A percentile compares a stretch with the other conserved stretches of the same genome.
These are phyloP conservation scores for Manis javanica DNA, from an alignment of 2,797 vertebrate genomes.

Conservation along the genomic window DNA sequence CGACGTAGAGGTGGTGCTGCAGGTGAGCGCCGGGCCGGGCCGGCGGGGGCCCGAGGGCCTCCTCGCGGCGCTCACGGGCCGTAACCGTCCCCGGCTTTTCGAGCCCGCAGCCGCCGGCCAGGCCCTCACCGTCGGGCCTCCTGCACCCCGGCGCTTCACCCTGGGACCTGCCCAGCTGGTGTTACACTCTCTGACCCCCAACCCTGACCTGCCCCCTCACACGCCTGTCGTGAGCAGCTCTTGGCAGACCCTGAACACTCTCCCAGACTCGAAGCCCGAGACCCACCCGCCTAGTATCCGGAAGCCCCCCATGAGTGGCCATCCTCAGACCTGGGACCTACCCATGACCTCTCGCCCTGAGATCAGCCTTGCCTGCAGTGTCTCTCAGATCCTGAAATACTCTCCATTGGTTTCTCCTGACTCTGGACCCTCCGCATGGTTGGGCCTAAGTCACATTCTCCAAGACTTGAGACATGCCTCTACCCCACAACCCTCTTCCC, in stretches of 20 bases:
- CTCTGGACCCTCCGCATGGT: background rate
- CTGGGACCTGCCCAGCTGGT: constrained; percentile 55
- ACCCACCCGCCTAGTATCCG: background rate
- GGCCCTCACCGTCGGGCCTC: constrained; percentile 70
- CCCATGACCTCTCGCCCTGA: background rate
- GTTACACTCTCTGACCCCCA: background rate
- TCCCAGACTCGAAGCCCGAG: background rate
- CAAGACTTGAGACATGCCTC: background rate
- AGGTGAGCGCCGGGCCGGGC: constrained; percentile 88
- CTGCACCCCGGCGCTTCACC: constrained; percentile 62
- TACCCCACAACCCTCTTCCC: background rate
- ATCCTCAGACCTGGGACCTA: background rate
- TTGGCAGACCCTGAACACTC: constrained; percentile 18
- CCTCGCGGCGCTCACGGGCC: constrained; percentile 55
- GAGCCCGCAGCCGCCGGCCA: constrained; percentile 36
- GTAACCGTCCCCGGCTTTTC: constrained; percentile 16
- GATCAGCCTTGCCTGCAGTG: background rate
- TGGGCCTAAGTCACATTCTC: background rate
- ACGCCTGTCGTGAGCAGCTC: background rate
- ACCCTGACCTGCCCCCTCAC: background rate
- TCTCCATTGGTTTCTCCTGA: background rate
- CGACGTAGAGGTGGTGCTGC: constrained; percentile 97
- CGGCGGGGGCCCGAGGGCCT: constrained; percentile 56
- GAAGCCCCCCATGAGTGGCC: constrained; percentile 10
- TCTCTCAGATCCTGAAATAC: background rate